phyloP scores from a whole-genome alignment of 1,140 invertebrate genomes.

The Lasioglossum albipes region DNA sequence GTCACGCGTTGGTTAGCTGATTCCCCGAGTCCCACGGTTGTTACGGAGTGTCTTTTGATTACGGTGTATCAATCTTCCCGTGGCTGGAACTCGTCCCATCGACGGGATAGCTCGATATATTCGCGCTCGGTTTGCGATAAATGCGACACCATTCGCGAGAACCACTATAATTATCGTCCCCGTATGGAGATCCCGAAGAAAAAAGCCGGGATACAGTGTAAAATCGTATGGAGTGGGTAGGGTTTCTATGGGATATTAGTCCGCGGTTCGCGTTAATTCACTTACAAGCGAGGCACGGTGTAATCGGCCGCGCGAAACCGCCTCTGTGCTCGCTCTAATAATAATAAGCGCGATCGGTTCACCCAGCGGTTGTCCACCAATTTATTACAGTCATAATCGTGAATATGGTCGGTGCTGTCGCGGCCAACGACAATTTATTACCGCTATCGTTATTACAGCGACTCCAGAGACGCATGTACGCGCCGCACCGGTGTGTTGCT shows the following conservation, averaged over 20 bases:
- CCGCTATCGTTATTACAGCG: constrained; percentile 49
- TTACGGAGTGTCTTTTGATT: neutral
- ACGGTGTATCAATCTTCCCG: neutral
- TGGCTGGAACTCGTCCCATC: neutral
- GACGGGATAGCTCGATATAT: neutral
- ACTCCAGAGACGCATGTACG: constrained; percentile 18
- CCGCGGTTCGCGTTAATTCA: neutral
- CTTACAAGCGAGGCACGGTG: neutral
- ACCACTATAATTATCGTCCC: neutral
- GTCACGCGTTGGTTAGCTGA: no score
- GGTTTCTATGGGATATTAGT: no score
- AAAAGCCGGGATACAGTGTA: no score
- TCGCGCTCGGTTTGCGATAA: neutral
- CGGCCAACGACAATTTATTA: constrained; percentile 54
- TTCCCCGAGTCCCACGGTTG: no score
- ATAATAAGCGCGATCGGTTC: constrained; percentile 57
- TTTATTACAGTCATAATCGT: constrained; percentile 57
- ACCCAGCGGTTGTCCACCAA: constrained; percentile 46
- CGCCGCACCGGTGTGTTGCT: neutral
- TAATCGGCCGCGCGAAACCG: no score
- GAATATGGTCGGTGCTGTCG: constrained; percentile 46
- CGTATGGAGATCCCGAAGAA: neutral
- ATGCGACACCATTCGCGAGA: neutral
- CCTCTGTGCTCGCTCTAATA: constrained; percentile 38
- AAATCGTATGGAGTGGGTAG: no score